These are phyloP conservation scores for Alethe diademata DNA, from an alignment of 2,113 vertebrate species.

Conservation along the genomic window DNA sequence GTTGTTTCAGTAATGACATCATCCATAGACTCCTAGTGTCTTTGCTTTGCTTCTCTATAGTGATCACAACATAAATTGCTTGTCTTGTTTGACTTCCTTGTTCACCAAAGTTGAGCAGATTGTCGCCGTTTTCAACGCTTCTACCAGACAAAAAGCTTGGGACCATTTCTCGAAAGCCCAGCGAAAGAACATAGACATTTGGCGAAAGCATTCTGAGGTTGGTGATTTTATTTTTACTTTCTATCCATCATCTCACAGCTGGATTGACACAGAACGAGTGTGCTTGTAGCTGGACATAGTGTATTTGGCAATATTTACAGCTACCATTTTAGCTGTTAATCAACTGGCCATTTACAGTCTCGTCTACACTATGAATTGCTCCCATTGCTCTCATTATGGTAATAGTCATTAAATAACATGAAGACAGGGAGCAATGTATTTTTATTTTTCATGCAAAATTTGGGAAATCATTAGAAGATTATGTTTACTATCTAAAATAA, in stretches of 20 bases:
- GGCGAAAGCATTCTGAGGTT: slow-evolving; percentile 99
- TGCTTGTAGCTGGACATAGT: slow-evolving; percentile 60
- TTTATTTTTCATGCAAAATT: slow-evolving; percentile 48
- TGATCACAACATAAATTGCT: slow-evolving; percentile 94
- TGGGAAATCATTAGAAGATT: background rate
- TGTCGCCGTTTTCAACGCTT: slow-evolving; percentile 96
- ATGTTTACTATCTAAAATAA: slow-evolving; percentile 30
- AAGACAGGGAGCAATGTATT: slow-evolving; percentile 27
- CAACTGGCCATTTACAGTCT: background rate
- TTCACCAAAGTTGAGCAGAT: slow-evolving; percentile 99
- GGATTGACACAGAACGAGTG: slow-evolving; percentile 70
- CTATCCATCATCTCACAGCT: slow-evolving; percentile 79
- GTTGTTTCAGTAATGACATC: slow-evolving; percentile 75
- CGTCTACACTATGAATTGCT: background rate
- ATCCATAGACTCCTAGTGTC: slow-evolving; percentile 85
- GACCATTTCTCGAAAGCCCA: slow-evolving; percentile 99
- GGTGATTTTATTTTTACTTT: slow-evolving; percentile 84
- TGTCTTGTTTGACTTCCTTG: slow-evolving; percentile 98
- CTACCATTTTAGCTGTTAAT: slow-evolving; percentile 46
- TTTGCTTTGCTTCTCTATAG: slow-evolving; percentile 86
- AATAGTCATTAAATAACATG: slow-evolving; percentile 24
- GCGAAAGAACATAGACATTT: slow-evolving; percentile 99
- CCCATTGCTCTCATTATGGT: slow-evolving; percentile 48
- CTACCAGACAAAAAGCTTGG: slow-evolving; percentile 99
- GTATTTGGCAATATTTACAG: slow-evolving; percentile 33